Conservation (phyloP, 2,113 vertebrate species). For the Symphodus melops region DNA sequence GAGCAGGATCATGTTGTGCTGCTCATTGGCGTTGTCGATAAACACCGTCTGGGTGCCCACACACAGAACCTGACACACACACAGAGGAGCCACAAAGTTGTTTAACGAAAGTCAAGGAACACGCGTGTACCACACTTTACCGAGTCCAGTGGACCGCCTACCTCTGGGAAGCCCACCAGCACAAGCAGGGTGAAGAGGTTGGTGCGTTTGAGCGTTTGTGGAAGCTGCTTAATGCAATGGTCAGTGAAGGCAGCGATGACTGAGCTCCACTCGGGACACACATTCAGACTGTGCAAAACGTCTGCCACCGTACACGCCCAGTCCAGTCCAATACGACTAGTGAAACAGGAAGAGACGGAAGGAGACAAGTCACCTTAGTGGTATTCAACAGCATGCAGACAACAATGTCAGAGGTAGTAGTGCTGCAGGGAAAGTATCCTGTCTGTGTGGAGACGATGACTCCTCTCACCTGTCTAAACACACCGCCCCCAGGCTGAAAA, state of each 20-base stretch:
- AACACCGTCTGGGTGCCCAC: constrained; percentile 95
- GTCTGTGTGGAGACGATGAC: too few relatives aligned
- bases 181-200: constrained; percentile 96
- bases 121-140: neutral
- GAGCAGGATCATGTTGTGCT: constrained; percentile 93
- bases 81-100: neutral
- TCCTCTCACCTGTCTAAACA: constrained; percentile 92
- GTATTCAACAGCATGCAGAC: too few relatives aligned
- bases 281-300: constrained; percentile 90
- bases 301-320: constrained; percentile 97
- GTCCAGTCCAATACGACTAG: constrained; percentile 93
- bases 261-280: constrained; percentile 86
- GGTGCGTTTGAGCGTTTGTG: constrained; percentile 92
- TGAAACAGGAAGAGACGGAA: neutral
- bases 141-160: constrained; percentile 53
- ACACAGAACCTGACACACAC: constrained; percentile 88
- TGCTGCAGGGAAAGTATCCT: too few relatives aligned
- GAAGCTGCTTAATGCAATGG: constrained; percentile 92
- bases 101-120: neutral
- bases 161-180: constrained; percentile 97
- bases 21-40: constrained; percentile 96
- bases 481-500: constrained; percentile 94
- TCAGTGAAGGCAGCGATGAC: constrained; percentile 93
- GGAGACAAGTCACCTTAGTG: neutral
- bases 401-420: too few relatives aligned